Conservation (phyloP, 1,140 invertebrate species). For the Rhagoletis zephyria region DNA sequence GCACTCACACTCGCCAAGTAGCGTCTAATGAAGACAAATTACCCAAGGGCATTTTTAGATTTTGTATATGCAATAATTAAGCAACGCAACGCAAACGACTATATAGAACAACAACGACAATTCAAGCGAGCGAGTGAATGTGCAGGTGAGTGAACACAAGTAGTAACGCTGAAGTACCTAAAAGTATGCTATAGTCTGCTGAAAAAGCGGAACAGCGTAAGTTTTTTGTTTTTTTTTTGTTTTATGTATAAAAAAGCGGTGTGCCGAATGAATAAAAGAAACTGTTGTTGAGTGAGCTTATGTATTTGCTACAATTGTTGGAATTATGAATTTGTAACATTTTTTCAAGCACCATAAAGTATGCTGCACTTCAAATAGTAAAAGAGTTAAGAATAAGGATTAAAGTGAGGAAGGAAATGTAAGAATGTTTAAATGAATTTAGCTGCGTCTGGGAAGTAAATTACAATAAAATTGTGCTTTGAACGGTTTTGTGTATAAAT, state of each 20-base stretch:
- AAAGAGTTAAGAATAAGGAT: not conserved
- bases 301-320: not conserved
- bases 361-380: not conserved
- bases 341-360: conserved; percentile 16
- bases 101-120: not conserved
- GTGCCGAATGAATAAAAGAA: not conserved
- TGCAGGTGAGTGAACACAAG: not conserved
- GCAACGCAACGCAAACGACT: conserved; percentile 56
- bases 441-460: no score
- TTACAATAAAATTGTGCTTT: no score
- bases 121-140: not conserved
- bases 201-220: not conserved
- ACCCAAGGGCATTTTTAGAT: conserved; percentile 68
- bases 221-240: not conserved
- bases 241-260: not conserved
- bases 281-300: not conserved
- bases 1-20: conserved; percentile 51
- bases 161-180: not conserved
- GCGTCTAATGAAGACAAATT: conserved; percentile 72
- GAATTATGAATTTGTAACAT: conserved; percentile 25
- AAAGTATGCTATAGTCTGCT: conserved; percentile 56
- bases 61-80: conserved; percentile 68
- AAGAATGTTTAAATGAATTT: no score
- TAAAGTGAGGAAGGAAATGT: not conserved
- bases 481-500: no score